Percentiles rank a stretch among this genome's conserved stretches.
Evolutionary conservation across 2,888 invertebrate genomes (phyloP).

Genomic region (Parasteatoda lunata): DNA sequence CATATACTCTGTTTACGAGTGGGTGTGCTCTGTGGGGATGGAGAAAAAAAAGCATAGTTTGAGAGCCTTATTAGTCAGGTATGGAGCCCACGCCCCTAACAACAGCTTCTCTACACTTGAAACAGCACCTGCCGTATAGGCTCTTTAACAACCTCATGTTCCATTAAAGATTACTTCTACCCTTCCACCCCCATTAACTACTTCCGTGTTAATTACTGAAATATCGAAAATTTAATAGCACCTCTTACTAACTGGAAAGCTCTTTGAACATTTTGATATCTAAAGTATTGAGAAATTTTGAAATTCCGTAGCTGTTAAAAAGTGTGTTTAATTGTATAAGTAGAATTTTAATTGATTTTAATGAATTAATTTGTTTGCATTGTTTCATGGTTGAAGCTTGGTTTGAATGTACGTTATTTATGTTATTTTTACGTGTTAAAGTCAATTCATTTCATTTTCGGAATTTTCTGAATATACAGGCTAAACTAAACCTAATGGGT

Average conservation of each 20-base stretch:
- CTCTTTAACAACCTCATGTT: neutral
- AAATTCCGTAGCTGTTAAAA: no score
- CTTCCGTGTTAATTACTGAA: neutral
- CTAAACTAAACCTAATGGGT: no score
- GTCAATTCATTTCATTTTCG: no score
- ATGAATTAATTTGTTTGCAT: neutral
- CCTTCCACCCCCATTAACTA: neutral
- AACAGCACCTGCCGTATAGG: neutral
- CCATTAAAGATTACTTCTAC: neutral
- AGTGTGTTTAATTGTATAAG: neutral
- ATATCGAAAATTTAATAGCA: neutral
- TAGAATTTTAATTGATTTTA: neutral
- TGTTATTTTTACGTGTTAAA: no score
- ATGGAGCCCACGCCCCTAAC: neutral
- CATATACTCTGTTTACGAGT: neutral
- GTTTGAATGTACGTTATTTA: no score
- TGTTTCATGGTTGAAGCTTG: neutral
- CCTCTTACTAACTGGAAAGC: neutral
- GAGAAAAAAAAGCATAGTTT: neutral
- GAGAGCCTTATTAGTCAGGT: neutral
- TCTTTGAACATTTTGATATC: neutral
- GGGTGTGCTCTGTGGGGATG: neutral
- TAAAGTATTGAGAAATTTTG: no score
- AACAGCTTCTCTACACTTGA: neutral
- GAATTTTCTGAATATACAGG: no score